These are phyloP conservation scores for Phoeniculus purpureus DNA, from an alignment of 2,797 vertebrate species.

Conservation along the genomic window DNA sequence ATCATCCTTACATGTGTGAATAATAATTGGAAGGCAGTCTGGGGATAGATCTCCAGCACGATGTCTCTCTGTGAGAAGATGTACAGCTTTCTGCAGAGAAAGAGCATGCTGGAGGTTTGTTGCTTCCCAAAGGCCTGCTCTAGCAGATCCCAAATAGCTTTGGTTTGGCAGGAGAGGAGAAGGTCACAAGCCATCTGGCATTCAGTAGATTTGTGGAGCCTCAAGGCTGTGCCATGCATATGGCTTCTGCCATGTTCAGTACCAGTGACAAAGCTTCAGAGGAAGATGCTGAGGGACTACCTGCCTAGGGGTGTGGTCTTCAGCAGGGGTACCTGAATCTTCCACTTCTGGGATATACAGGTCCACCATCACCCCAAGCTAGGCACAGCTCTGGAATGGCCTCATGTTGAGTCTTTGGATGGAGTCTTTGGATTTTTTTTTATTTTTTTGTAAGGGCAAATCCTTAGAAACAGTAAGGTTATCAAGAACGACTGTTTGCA, in stretches of 20 bases:
- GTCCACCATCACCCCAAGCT: fast-evolving
- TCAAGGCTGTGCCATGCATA: fast-evolving
- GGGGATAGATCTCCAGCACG: not conserved
- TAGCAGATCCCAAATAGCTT: not conserved
- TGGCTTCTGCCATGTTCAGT: fast-evolving
- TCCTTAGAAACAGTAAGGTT: not conserved
- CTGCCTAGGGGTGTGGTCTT: not conserved
- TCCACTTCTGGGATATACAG: not conserved
- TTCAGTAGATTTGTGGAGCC: not conserved
- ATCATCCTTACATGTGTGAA: not conserved
- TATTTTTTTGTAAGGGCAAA: not conserved
- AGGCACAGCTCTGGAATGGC: not conserved
- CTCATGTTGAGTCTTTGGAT: fast-evolving
- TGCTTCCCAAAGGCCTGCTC: not conserved
- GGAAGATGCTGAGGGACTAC: not conserved
- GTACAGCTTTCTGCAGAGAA: not conserved
- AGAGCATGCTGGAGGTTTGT: not conserved
- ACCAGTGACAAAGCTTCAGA: fast-evolving
- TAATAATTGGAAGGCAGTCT: not conserved
- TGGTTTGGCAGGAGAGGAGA: not conserved
- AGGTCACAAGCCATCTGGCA: not conserved
- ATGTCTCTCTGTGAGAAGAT: not conserved
- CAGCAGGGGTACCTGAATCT: too few relatives aligned
- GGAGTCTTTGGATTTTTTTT: not conserved
- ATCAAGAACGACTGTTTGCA: not conserved